Evolutionary conservation across 30 jellyfish, hydroid and myxozoan genomes (phyloP), one percentile per base, ranked within the genome.

Genomic region (Aurelia coerulea): DNA sequence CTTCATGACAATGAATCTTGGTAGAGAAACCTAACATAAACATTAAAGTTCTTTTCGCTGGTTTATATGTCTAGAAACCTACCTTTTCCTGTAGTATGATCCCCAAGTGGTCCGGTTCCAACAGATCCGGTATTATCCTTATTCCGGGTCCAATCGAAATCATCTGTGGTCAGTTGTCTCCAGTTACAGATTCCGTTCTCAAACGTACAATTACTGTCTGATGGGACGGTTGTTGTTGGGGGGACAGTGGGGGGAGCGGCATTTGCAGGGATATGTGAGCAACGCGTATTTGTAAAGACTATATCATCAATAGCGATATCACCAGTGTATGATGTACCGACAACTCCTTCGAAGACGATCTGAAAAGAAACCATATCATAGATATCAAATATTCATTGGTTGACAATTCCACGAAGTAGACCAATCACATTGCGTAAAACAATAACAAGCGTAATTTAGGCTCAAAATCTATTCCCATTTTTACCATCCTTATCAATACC

Each of bases 71-170:
- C 6, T 18, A 58, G 37, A 50, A 9, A 46, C 56, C 34, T 62
- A 92, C 98, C 98, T 69, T 87, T 87, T 58, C 98, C 98, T 4
- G 96, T 74, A 0, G 98, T 87, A 70, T 93, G 96, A 58, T 93
- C 98, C 0, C 98, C 98, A 17, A 93, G 90, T 23, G 98, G 98
- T 34, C 98, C 98, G 23, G 98, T 93, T 29, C 98, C 98, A 50
- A 29, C 67, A 19, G 98, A 80, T 46, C 97, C 97, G 8, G 98
- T 93, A 84, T 87, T 88, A 72, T 95, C 98, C 53, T 79, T 93
- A 60, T 76, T 87, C 37, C 95, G 41, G 14, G 95, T 88, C 98
- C 98, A 93, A 72, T 93, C 98, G 68, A 87, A 93, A 52, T 88
- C 76, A 79, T 93, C 98, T 12, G 95, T 82, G 2, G 76, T 83